Evolutionary conservation across 64 coral and sea anemone genomes (phyloP).

Genomic region (Pocillopora damicornis): DNA sequence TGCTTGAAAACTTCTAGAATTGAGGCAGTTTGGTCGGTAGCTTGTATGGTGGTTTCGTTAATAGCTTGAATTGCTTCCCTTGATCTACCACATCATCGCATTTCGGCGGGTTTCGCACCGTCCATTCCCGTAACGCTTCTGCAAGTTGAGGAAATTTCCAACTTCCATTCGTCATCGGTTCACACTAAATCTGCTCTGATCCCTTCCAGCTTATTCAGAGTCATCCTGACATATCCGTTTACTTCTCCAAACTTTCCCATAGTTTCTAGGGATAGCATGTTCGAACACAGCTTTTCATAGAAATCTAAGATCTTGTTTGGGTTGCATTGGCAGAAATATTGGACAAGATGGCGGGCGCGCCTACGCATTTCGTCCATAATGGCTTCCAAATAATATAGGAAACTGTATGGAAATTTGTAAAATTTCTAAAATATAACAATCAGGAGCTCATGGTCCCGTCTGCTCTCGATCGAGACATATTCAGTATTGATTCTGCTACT

Average conservation of each 20-base stretch:
- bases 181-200: slow-evolving; percentile 48
- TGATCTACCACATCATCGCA: neutral
- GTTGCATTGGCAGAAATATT: too few species aligned
- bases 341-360: too few species aligned
- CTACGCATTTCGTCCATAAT: too few species aligned
- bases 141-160: slow-evolving; percentile 42
- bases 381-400: too few species aligned
- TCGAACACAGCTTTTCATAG: too few species aligned
- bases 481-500: too few species aligned
- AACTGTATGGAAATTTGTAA: too few species aligned
- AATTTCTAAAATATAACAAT: too few species aligned
- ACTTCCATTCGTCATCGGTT: slow-evolving; percentile 42
- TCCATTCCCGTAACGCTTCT: slow-evolving; percentile 49
- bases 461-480: too few species aligned
- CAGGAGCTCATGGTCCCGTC: too few species aligned
- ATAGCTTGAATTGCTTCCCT: neutral
- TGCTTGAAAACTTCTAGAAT: slow-evolving; percentile 20
- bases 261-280: slow-evolving; percentile 37
- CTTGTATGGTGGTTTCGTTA: neutral
- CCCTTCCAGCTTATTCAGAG: slow-evolving; percentile 43
- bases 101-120: slow-evolving; percentile 42
- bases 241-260: slow-evolving; percentile 39
- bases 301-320: too few species aligned
- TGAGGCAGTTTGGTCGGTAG: neutral
- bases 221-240: slow-evolving; percentile 21